These are phyloP conservation scores for Sapayoa aenigma DNA, from an alignment of 2,113 vertebrate species.

Conservation along the genomic window DNA sequence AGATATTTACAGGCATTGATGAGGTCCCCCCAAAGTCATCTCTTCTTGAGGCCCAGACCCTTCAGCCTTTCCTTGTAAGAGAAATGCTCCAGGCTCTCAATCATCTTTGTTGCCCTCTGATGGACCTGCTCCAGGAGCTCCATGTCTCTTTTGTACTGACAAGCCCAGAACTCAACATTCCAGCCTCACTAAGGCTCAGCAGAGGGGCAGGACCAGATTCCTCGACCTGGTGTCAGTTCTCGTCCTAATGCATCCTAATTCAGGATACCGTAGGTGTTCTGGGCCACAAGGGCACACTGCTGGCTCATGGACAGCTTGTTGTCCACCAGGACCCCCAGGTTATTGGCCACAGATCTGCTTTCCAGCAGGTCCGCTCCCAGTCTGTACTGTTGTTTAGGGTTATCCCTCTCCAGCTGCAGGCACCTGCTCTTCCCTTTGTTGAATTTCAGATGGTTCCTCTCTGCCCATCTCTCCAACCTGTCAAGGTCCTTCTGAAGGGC, in stretches of 20 bases:
- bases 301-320: not conserved
- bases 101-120: not conserved
- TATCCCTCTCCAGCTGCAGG: not conserved
- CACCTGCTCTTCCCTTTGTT: not conserved
- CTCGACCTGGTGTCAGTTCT: not conserved
- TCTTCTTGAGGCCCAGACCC: not conserved
- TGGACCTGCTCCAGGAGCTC: not conserved
- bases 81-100: not conserved
- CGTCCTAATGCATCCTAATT: not conserved
- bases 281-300: not conserved
- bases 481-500: not conserved
- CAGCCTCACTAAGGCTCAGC: not conserved
- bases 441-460: not conserved
- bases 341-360: not conserved
- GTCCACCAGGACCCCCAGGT: not conserved
- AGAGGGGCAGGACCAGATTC: not conserved
- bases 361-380: not conserved
- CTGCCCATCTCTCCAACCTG: not conserved
- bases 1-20: not conserved
- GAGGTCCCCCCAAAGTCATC: accelerated
- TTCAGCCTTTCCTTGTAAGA: accelerated
- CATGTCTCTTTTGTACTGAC: no score
- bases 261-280: not conserved
- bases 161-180: not conserved
- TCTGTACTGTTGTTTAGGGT: not conserved